Evolutionary conservation across 2,888 invertebrate genomes (phyloP).

Genomic region (Brassicogethes aeneus): DNA sequence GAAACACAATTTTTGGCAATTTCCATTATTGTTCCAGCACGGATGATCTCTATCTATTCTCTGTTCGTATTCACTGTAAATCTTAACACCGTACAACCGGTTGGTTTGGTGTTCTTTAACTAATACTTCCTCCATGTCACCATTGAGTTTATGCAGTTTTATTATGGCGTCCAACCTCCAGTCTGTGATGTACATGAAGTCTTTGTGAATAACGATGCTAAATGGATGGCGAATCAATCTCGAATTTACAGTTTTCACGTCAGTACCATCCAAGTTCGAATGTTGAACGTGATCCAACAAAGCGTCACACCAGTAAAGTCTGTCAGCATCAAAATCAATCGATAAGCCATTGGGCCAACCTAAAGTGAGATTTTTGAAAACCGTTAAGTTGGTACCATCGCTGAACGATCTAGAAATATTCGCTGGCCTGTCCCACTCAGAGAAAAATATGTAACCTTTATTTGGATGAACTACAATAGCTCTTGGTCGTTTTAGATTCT

Average conservation of each 20-base stretch:
- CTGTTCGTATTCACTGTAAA: conserved; percentile 71
- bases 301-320: conserved; percentile 97
- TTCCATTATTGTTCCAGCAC: conserved; percentile 76
- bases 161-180: conserved; percentile 95
- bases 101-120: conserved; percentile 85
- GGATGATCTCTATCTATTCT: conserved; percentile 64
- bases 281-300: conserved; percentile 93
- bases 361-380: conserved; percentile 83
- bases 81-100: conserved; percentile 81
- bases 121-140: conserved; percentile 78
- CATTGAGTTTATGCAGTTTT: conserved; percentile 78
- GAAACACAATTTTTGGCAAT: conserved; percentile 93
- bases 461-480: conserved; percentile 97
- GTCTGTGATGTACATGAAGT: conserved; percentile 95
- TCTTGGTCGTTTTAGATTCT: conserved; percentile 83
- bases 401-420: conserved; percentile 89
- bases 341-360: conserved; percentile 98
- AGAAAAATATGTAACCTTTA: conserved; percentile 87
- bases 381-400: conserved; percentile 79
- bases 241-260: conserved; percentile 83
- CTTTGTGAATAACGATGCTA: conserved; percentile 81
- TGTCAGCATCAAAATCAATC: conserved; percentile 79
- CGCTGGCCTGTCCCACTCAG: conserved; percentile 94
- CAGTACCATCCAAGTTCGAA: conserved; percentile 81
- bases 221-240: conserved; percentile 82